Conservation (phyloP, 2,888 invertebrate species). For the Gari tellinella region DNA sequence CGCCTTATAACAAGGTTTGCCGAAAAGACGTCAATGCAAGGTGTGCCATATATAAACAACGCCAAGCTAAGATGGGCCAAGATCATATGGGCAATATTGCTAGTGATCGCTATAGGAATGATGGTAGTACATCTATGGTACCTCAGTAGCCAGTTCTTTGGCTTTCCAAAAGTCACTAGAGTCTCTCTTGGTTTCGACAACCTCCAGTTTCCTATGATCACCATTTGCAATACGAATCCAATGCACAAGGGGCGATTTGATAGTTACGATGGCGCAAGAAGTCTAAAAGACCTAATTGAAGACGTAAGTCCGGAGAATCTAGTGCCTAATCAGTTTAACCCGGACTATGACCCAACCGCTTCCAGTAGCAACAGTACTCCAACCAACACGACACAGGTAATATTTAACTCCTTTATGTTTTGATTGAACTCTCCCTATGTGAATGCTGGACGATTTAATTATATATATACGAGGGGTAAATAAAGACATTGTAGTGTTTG, state of each 20-base stretch:
- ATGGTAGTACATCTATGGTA: constrained; percentile 65
- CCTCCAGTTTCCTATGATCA: constrained; percentile 55
- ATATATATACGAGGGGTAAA: too few relatives aligned
- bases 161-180: constrained; percentile 57
- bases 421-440: too few relatives aligned
- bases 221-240: constrained; percentile 63
- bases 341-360: constrained; percentile 23
- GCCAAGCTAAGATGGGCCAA: constrained; percentile 59
- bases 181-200: constrained; percentile 51
- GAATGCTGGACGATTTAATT: too few relatives aligned
- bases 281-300: constrained; percentile 27
- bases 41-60: constrained; percentile 66
- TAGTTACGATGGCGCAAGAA: constrained; percentile 4
- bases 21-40: constrained; percentile 72
- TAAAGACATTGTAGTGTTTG: too few relatives aligned
- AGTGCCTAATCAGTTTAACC: constrained; percentile 40
- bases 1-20: constrained; percentile 63
- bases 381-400: too few relatives aligned
- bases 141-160: constrained; percentile 55
- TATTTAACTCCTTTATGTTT: too few relatives aligned
- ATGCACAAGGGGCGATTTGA: constrained; percentile 34
- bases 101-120: constrained; percentile 49
- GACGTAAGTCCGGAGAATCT: constrained; percentile 44
- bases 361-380: neutral
- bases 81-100: constrained; percentile 60